These are phyloP conservation scores for Rhynchomys soricoides DNA, from an alignment of 2,113 vertebrate genomes.

Conservation along the genomic window DNA sequence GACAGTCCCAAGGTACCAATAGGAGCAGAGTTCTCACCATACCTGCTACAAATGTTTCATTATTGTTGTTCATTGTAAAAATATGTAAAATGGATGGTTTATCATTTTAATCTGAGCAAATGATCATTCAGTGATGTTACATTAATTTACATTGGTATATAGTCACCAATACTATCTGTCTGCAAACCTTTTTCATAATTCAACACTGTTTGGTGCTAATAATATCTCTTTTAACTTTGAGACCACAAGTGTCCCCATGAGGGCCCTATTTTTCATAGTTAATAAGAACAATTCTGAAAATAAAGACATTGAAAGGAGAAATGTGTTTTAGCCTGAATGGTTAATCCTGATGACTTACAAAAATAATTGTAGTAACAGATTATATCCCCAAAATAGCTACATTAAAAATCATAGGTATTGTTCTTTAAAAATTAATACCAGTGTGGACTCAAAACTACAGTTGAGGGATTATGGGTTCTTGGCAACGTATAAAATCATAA, in stretches of 20 bases:
- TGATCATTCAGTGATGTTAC: neutral
- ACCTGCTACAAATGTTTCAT: neutral
- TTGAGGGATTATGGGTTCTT: neutral
- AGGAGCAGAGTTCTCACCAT: neutral
- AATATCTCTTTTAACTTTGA: neutral
- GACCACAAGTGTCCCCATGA: neutral
- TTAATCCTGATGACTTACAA: neutral
- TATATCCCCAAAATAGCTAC: neutral
- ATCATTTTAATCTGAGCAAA: neutral
- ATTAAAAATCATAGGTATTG: neutral
- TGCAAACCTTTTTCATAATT: neutral
- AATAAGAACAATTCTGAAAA: conserved; percentile 38
- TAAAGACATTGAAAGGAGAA: neutral
- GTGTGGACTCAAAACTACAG: neutral
- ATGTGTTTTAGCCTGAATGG: neutral
- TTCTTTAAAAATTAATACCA: conserved; percentile 40
- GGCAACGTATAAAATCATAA: neutral
- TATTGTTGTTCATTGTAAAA: neutral
- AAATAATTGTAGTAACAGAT: neutral
- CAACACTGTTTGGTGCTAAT: neutral
- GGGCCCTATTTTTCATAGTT: neutral
- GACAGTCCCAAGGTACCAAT: neutral
- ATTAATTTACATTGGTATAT: neutral
- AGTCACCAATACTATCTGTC: neutral
- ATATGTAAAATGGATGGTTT: neutral